Evolutionary conservation across 2,888 invertebrate genomes (phyloP).

Genomic region (Xylota segnis): DNA sequence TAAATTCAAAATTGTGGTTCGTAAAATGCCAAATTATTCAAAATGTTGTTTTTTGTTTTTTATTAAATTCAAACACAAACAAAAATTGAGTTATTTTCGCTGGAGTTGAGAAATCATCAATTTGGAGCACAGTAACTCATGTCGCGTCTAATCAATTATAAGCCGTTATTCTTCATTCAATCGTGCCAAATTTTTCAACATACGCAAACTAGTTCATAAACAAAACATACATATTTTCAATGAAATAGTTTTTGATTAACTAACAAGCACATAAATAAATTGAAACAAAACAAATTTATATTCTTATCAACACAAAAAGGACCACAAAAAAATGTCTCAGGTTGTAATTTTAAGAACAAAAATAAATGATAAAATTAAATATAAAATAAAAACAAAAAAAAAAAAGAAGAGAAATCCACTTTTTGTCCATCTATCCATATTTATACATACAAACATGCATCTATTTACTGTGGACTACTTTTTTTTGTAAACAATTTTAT

Average conservation of each 20-base stretch:
- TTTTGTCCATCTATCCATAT: conserved; percentile 73
- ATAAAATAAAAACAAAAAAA: conserved; percentile 50
- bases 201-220: conserved; percentile 26
- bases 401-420: conserved; percentile 36
- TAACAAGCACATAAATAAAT: conserved; percentile 40
- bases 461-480: conserved; percentile 71
- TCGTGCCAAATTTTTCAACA: conserved; percentile 55
- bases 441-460: conserved; percentile 62
- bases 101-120: conserved; percentile 51
- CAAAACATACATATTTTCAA: conserved; percentile 30
- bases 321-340: conserved; percentile 75
- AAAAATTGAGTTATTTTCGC: conserved; percentile 60
- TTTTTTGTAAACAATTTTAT: conserved; percentile 69
- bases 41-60: conserved; percentile 12
- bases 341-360: conserved; percentile 73
- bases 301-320: conserved; percentile 58
- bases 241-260: conserved; percentile 51
- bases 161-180: conserved; percentile 39
- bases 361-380: conserved; percentile 62
- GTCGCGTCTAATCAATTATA: conserved; percentile 20
- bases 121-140: conserved; percentile 54
- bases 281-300: conserved; percentile 44
- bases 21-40: conserved; percentile 74
- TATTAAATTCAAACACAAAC: conserved; percentile 29
- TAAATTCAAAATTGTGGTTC: conserved; percentile 81